Percentiles rank a stretch among this genome's conserved stretches.
phyloP scores from a whole-genome alignment of 2,797 vertebrate species.

The Brachyrhaphis roseni region DNA sequence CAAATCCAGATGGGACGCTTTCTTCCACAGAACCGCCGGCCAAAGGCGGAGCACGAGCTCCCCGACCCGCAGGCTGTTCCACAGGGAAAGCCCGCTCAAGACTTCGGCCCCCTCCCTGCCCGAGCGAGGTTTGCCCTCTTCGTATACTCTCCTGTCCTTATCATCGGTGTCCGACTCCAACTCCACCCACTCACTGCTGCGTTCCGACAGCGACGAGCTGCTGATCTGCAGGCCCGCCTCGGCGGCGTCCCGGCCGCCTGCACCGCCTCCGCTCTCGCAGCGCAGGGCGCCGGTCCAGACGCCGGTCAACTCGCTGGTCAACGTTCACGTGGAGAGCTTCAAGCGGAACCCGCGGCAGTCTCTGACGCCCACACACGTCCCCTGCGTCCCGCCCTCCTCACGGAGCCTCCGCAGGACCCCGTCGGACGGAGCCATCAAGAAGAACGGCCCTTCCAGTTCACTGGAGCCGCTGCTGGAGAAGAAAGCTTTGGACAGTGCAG shows the following conservation, averaged over 20 bases:
- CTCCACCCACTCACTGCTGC: constrained; percentile 93
- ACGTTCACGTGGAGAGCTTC: constrained; percentile 94
- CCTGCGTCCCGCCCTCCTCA: constrained; percentile 78
- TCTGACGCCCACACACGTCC: constrained; percentile 94
- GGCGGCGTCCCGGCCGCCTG: constrained; percentile 51
- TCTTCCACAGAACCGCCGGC: constrained; percentile 90
- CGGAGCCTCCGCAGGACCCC: constrained; percentile 89
- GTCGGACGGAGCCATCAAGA: constrained; percentile 94
- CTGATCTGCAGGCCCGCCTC: constrained; percentile 84
- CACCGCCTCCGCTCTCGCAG: constrained; percentile 12
- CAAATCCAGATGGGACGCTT: constrained; percentile 88
- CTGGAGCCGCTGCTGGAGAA: constrained; percentile 67
- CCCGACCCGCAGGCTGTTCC: constrained; percentile 90
- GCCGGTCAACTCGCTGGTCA: constrained; percentile 90
- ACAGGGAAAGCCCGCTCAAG: constrained; percentile 83
- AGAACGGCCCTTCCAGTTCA: constrained; percentile 57
- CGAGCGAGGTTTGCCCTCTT: constrained; percentile 72
- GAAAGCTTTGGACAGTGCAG: constrained; percentile 61
- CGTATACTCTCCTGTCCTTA: constrained; percentile 90
- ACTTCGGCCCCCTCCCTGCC: constrained; percentile 66
- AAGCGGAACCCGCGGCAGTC: constrained; percentile 94
- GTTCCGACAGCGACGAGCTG: constrained; percentile 91
- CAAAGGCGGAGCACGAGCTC: constrained; percentile 88
- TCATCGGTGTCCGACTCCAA: constrained; percentile 96
- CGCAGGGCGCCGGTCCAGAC: constrained; percentile 65